Evolutionary conservation across 2,113 vertebrate species (phyloP).

Genomic region (Melanotaenia duboulayi): DNA sequence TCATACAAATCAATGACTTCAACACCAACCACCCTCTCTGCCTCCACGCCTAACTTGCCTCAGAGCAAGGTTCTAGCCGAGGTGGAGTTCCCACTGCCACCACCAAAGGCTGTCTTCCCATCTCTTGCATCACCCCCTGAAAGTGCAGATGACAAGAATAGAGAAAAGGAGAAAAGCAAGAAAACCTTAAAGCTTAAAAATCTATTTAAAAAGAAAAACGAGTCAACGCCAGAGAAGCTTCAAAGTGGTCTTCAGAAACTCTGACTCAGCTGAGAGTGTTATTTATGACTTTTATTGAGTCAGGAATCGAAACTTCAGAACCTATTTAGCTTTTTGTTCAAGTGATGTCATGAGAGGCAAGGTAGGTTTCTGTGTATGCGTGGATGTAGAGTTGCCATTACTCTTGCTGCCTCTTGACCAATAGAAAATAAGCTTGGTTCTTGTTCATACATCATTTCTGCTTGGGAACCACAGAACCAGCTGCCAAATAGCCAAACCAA

Average conservation of each 20-base stretch:
- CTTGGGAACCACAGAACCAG: background rate
- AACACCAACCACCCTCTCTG: slow-evolving; percentile 63
- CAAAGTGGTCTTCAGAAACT: slow-evolving; percentile 76
- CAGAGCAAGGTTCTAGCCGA: slow-evolving; percentile 56
- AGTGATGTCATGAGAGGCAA: background rate
- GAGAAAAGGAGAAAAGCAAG: slow-evolving; percentile 87
- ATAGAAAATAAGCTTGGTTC: background rate
- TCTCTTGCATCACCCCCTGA: slow-evolving; percentile 76
- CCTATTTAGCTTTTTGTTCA: background rate
- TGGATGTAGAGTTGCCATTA: background rate
- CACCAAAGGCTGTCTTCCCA: slow-evolving; percentile 1
- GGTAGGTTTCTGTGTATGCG: background rate
- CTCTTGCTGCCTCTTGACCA: background rate
- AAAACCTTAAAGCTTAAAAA: slow-evolving; percentile 94
- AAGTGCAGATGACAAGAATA: slow-evolving; percentile 79
- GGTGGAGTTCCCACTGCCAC: slow-evolving; percentile 27
- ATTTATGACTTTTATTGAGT: slow-evolving; percentile 21
- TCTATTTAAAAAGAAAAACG: slow-evolving; percentile 93
- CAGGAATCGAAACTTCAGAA: slow-evolving; percentile 9
- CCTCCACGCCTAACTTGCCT: slow-evolving; percentile 53
- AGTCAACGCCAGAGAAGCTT: slow-evolving; percentile 62
- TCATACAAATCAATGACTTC: slow-evolving; percentile 81
- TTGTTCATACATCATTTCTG: background rate
- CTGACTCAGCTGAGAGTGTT: slow-evolving; percentile 41
- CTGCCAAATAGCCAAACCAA: background rate